phyloP scores from a whole-genome alignment of 2,888 invertebrate genomes.

The Ectemnius continuus region DNA sequence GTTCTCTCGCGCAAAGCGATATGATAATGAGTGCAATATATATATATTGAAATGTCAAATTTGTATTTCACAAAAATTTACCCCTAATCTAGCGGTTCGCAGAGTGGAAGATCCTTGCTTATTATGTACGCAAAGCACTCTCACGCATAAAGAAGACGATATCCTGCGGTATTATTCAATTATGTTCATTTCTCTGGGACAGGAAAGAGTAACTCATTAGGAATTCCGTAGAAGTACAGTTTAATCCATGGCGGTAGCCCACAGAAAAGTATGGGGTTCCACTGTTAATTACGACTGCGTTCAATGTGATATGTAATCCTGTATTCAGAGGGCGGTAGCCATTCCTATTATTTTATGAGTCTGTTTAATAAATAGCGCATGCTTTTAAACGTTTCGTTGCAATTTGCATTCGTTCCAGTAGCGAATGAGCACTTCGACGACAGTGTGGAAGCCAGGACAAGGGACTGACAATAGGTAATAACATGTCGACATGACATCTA shows the following conservation, averaged over 20 bases:
- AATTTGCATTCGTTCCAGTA: constrained; percentile 9
- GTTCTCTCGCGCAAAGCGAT: constrained; percentile 19
- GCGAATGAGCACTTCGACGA: constrained; percentile 5
- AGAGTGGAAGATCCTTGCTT: constrained; percentile 2
- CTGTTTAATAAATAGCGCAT: constrained; percentile 49
- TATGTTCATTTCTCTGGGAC: no score
- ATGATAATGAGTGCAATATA: constrained; percentile 25
- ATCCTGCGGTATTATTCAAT: no score
- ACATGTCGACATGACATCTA: constrained; percentile 25
- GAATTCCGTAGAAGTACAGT: no score
- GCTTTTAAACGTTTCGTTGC: constrained; percentile 37
- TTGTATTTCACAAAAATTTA: background rate
- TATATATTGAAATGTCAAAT: constrained; percentile 20
- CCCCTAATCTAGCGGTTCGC: constrained; percentile 8
- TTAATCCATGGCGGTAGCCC: no score
- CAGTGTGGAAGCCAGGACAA: constrained; percentile 19
- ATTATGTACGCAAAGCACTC: background rate
- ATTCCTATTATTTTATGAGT: constrained; percentile 41
- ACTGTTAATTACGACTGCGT: constrained; percentile 26
- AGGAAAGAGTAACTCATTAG: no score
- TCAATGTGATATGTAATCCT: constrained; percentile 38
- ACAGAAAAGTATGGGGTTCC: background rate
- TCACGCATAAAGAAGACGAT: constrained; percentile 3
- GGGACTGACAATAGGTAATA: constrained; percentile 27
- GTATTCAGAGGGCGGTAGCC: constrained; percentile 25